Percentiles rank a stretch among this genome's conserved stretches.
Evolutionary conservation across 2,888 invertebrate genomes (phyloP).

Genomic region (Hydrotaea diabolus): DNA sequence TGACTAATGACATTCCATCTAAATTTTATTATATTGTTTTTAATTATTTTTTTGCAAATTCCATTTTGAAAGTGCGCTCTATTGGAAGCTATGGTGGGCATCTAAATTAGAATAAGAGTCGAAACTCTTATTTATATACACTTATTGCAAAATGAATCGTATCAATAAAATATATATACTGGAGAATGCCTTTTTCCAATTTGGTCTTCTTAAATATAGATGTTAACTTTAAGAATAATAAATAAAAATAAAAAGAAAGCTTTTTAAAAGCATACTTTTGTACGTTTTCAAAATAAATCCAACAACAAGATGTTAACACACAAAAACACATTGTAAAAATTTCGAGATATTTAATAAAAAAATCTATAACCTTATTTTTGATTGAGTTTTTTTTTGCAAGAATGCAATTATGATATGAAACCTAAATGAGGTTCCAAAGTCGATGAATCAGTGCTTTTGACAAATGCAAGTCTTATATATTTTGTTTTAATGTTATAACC

Average conservation of each 20-base stretch:
- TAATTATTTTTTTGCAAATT: too few relatives aligned
- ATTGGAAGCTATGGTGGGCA: too few relatives aligned
- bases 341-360: constrained; percentile 56
- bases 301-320: constrained; percentile 60
- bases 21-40: background rate
- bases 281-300: constrained; percentile 64
- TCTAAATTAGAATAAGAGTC: background rate
- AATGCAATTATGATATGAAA: too few relatives aligned
- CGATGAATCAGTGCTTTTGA: too few relatives aligned
- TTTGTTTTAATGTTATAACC: too few relatives aligned
- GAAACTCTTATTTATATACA: constrained; percentile 50
- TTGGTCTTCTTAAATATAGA: constrained; percentile 60
- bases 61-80: too few relatives aligned
- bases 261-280: constrained; percentile 68
- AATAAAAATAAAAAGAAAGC: constrained; percentile 57
- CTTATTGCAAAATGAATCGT: constrained; percentile 23
- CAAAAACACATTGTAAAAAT: constrained; percentile 63
- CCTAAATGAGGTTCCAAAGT: too few relatives aligned
- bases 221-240: constrained; percentile 59
- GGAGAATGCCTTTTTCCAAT: constrained; percentile 64
- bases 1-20: background rate
- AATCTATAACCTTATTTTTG: background rate
- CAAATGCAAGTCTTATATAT: too few relatives aligned
- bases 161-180: constrained; percentile 42
- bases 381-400: too few relatives aligned